Evolutionary conservation across 2,113 vertebrate species (phyloP).

Genomic region (Nothoprocta pentlandii): DNA sequence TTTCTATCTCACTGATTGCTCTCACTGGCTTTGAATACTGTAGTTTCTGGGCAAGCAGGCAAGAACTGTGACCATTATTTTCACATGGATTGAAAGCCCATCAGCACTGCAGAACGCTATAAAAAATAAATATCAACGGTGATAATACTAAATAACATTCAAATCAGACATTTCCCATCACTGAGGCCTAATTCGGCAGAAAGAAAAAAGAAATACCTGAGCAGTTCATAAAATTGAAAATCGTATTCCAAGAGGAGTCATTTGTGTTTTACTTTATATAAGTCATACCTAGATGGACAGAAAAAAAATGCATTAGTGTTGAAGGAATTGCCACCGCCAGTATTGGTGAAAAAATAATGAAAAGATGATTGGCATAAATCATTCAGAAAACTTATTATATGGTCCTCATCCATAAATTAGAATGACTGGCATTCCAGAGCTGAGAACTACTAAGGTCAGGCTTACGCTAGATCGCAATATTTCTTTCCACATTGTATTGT

Average conservation of each 20-base stretch:
- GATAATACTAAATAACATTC: neutral
- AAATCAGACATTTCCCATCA: neutral
- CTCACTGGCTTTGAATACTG: neutral
- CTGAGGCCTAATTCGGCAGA: neutral
- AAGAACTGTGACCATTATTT: neutral
- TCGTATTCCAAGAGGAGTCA: neutral
- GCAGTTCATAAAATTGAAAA: neutral
- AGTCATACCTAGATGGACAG: neutral
- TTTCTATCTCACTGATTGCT: neutral
- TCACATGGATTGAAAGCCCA: neutral
- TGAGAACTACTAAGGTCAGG: constrained; percentile 42
- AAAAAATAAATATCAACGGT: neutral
- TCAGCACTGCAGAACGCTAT: neutral
- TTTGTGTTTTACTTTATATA: neutral
- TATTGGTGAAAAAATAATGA: neutral
- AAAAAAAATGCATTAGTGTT: neutral
- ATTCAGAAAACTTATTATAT: constrained; percentile 27
- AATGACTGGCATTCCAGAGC: neutral
- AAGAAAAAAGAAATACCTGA: neutral
- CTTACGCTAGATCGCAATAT: neutral
- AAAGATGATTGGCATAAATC: constrained; percentile 50
- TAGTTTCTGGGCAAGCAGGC: neutral
- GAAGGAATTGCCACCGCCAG: neutral
- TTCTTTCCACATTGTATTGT: constrained; percentile 27
- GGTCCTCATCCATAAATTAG: constrained; percentile 3